These are phyloP conservation scores for Drosophila gunungcola DNA, from an alignment of 1,140 invertebrate species.

Conservation along the genomic window DNA sequence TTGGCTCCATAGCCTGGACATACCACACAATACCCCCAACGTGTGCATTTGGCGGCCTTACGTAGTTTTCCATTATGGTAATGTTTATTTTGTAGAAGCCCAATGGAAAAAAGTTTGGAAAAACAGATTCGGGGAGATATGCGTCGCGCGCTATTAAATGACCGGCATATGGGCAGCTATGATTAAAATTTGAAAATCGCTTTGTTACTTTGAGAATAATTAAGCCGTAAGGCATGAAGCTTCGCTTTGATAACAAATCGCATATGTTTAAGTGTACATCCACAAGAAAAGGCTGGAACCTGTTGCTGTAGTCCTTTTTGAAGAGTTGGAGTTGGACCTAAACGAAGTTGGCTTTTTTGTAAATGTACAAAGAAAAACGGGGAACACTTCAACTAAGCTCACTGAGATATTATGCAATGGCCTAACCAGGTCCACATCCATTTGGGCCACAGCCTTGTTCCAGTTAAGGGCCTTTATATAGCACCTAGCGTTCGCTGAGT, in stretches of 20 bases:
- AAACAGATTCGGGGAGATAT: slow-evolving; percentile 2
- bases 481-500: slow-evolving; percentile 17
- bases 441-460: slow-evolving; percentile 39
- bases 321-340: slow-evolving; percentile 18
- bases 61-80: slow-evolving; percentile 12
- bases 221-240: slow-evolving; percentile 18
- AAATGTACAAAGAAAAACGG: too few relatives aligned
- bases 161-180: slow-evolving; percentile 32
- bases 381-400: background rate
- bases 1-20: slow-evolving; percentile 13
- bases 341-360: background rate
- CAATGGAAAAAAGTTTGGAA: slow-evolving; percentile 28
- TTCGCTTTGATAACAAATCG: slow-evolving; percentile 23
- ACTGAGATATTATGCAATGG: slow-evolving; percentile 38
- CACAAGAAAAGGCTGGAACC: slow-evolving; percentile 53
- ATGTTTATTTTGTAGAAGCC: slow-evolving; percentile 25
- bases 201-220: background rate
- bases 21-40: slow-evolving; percentile 26
- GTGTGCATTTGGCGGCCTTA: background rate
- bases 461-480: slow-evolving; percentile 39
- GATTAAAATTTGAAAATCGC: slow-evolving; percentile 41
- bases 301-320: slow-evolving; percentile 42
- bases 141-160: slow-evolving; percentile 30
- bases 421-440: slow-evolving; percentile 37
- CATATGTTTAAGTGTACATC: slow-evolving; percentile 27